Percentiles rank a stretch among this genome's conserved stretches.
phyloP scores from a whole-genome alignment of 1,140 invertebrate genomes.

The Littorina saxatilis region DNA sequence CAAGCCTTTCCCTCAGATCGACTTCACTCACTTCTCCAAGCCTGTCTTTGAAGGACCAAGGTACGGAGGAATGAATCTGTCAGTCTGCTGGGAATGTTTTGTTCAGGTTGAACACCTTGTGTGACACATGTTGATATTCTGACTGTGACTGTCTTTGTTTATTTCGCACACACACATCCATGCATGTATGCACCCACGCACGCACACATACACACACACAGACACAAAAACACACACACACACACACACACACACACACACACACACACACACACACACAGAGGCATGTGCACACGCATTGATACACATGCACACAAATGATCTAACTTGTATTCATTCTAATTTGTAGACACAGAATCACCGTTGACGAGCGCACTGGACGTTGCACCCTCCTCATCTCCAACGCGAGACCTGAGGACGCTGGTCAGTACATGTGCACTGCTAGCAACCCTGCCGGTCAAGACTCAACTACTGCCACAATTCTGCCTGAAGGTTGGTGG shows the following conservation, averaged over 20 bases:
- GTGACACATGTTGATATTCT: too few relatives aligned
- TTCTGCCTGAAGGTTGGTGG: constrained; percentile 65
- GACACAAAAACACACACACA: too few relatives aligned
- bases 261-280: not conserved
- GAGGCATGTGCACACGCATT: not conserved
- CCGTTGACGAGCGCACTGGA: constrained; percentile 77
- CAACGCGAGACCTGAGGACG: constrained; percentile 93
- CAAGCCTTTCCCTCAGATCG: constrained; percentile 76
- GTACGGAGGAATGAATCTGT: constrained; percentile 44
- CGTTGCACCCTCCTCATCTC: constrained; percentile 90
- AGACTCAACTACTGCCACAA: constrained; percentile 70
- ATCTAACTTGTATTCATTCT: not conserved
- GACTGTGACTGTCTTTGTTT: too few relatives aligned
- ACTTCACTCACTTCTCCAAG: constrained; percentile 74
- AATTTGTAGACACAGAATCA: constrained; percentile 65
- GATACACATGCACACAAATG: too few relatives aligned
- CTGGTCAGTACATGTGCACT: constrained; percentile 96
- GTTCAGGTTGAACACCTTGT: too few relatives aligned
- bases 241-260: too few relatives aligned
- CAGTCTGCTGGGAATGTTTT: not conserved
- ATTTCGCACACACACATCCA: not conserved
- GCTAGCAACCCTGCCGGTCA: constrained; percentile 79
- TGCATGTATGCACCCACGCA: not conserved
- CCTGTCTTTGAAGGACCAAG: constrained; percentile 65
- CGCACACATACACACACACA: not conserved